These are phyloP conservation scores for Carassius gibelio DNA, from an alignment of 2,113 vertebrate species.

Conservation along the genomic window DNA sequence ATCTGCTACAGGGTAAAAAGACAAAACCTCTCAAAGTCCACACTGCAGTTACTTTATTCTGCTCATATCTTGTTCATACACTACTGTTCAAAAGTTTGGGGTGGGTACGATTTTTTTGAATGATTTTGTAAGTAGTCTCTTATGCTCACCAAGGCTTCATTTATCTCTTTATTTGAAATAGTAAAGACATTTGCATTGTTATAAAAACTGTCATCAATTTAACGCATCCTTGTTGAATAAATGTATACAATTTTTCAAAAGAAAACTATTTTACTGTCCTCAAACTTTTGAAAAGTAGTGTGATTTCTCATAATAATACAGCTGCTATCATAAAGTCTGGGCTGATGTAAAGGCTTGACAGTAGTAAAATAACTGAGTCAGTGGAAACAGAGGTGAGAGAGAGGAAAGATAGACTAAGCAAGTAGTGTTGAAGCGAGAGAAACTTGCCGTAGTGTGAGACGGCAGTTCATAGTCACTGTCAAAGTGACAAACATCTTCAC, in stretches of 20 bases:
- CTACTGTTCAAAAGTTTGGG: not conserved
- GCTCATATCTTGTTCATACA: not conserved
- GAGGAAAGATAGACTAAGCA: slow-evolving; percentile 10
- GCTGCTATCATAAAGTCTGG: not conserved
- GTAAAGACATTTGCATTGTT: no score
- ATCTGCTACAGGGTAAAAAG: slow-evolving; percentile 68
- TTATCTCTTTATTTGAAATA: not conserved
- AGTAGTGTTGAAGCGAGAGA: slow-evolving; percentile 61
- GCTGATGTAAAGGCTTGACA: not conserved
- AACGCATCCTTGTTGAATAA: no score
- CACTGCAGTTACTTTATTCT: not conserved
- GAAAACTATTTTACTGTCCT: no score
- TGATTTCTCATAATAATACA: not conserved
- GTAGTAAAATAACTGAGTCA: not conserved
- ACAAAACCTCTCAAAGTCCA: slow-evolving; percentile 45
- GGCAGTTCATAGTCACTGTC: slow-evolving; percentile 86
- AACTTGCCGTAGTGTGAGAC: slow-evolving; percentile 83
- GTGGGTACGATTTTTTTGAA: not conserved
- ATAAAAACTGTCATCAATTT: no score
- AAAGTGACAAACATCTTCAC: slow-evolving; percentile 86
- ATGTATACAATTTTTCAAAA: no score
- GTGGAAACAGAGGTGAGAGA: not conserved
- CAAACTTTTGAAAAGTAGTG: not conserved
- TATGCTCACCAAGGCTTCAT: not conserved
- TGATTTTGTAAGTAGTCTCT: not conserved